phyloP scores from a whole-genome alignment of 2,888 invertebrate genomes.

The Philonicus albiceps region DNA sequence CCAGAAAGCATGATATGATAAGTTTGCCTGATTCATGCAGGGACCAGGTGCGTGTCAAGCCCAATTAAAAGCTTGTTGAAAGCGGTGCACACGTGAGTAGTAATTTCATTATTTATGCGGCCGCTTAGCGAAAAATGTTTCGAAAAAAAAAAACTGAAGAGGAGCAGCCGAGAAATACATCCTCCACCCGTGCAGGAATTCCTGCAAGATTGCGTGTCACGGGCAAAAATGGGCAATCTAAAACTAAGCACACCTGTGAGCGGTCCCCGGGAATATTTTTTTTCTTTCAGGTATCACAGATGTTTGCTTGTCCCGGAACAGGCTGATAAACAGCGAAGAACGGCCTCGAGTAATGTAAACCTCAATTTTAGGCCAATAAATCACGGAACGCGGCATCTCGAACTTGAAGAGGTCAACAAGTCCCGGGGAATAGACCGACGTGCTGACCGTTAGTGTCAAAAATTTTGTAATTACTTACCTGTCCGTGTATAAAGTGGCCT shows the following conservation, averaged over 20 bases:
- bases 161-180: neutral
- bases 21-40: neutral
- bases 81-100: conserved; percentile 28
- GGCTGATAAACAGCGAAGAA: conserved; percentile 21
- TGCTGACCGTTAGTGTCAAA: conserved; percentile 41
- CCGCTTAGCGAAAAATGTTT: neutral
- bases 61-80: conserved; percentile 5
- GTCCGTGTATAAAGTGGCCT: conserved; percentile 6
- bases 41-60: neutral
- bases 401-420: neutral
- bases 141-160: neutral
- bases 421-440: conserved; percentile 11
- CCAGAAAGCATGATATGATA: neutral
- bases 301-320: neutral
- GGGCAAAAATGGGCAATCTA: conserved; percentile 7
- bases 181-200: conserved; percentile 1
- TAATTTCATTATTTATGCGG: conserved; percentile 1
- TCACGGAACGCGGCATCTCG: conserved; percentile 15
- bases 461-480: conserved; percentile 41
- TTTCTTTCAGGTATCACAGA: neutral
- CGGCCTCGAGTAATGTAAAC: conserved; percentile 25
- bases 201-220: conserved; percentile 28
- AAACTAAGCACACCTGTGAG: conserved; percentile 28
- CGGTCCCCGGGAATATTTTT: conserved; percentile 4
- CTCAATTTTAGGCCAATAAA: conserved; percentile 22